Percentiles rank a stretch among this genome's conserved stretches.
phyloP scores from a whole-genome alignment of 1,140 invertebrate species.

The Drosophila novamexicana region DNA sequence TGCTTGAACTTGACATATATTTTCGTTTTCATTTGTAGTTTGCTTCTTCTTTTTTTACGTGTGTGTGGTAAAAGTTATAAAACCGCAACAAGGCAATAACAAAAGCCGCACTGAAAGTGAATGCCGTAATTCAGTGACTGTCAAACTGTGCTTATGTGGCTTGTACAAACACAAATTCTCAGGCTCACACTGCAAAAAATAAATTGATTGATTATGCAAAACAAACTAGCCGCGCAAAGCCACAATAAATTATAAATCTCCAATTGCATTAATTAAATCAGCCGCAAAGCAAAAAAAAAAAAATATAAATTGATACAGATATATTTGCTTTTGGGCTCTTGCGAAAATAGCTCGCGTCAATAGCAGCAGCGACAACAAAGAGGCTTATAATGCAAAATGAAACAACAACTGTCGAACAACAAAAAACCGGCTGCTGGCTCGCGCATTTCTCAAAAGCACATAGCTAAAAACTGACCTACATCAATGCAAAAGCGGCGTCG shows the following conservation, averaged over 20 bases:
- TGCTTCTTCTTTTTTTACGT: constrained; percentile 3
- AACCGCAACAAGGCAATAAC: constrained; percentile 24
- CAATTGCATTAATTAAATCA: constrained; percentile 77
- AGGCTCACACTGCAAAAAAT: constrained; percentile 15
- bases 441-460: constrained; percentile 51
- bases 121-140: constrained; percentile 35
- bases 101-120: constrained; percentile 32
- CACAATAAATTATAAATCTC: constrained; percentile 42
- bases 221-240: constrained; percentile 15
- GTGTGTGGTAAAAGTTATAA: constrained; percentile 45
- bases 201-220: constrained; percentile 36
- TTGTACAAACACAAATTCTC: constrained; percentile 65
- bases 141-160: constrained; percentile 13
- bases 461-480: constrained; percentile 78
- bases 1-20: constrained; percentile 79
- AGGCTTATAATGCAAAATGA: constrained; percentile 42
- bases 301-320: constrained; percentile 14
- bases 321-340: constrained; percentile 29
- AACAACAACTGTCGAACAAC: constrained; percentile 1
- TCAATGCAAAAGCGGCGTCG: constrained; percentile 60
- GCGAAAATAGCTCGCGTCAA: constrained; percentile 65
- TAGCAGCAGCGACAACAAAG: constrained; percentile 32
- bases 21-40: constrained; percentile 37
- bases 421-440: constrained; percentile 69
- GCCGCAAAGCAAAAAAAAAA: constrained; percentile 29